Evolutionary conservation across 2,888 invertebrate genomes (phyloP), one percentile per base, ranked within the genome.

Genomic region (Polydrusus pterygomalis): DNA sequence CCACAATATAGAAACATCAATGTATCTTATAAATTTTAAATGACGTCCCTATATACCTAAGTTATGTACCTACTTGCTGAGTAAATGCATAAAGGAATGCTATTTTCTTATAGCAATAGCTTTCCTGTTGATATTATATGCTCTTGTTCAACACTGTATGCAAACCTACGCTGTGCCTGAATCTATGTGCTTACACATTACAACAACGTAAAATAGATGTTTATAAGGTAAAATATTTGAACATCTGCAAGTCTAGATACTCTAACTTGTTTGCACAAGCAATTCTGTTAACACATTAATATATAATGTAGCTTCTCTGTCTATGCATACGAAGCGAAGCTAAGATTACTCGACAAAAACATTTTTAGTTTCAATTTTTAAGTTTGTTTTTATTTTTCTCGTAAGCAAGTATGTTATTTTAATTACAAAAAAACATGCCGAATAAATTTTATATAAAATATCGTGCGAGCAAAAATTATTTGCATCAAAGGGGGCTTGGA

Each of bases 281-380:
- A 5, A 30, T 54, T 51, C 54, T 54, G 25, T 20, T 54, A 54
- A 54, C 20, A 54, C 25, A 54, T n/a, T 54, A 30, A 54, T 54
- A 20, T 54, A 54, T 54, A 54, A 54, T 54, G 54, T n/a, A 54
- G n/a, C 25, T 54, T 54, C n/a, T n/a, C 13, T 54, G n/a, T 54
- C 54, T 30, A 54, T 30, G 54, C 30, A 54, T 30, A 17, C 47
- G 17, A 17, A 2, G 54, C 7, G 13, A 10, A 30, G 25, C 54
- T 54, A 25, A 7, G 5, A n/a, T 54, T 20, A 30, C 54, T 54
- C 10, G 34, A 1, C 34, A 34, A 7, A 34, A 7, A 7, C 10
- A 34, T n/a, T n/a, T n/a, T n/a, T n/a, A n/a, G n/a, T n/a, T n/a
- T n/a, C n/a, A 25, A 25, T 25, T 25, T 25, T 1, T 25, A 3